A percentile compares a stretch with the other conserved stretches of the same genome.
phyloP scores from a whole-genome alignment of 2,113 vertebrate genomes.

The Eulacestoma nigropectus region DNA sequence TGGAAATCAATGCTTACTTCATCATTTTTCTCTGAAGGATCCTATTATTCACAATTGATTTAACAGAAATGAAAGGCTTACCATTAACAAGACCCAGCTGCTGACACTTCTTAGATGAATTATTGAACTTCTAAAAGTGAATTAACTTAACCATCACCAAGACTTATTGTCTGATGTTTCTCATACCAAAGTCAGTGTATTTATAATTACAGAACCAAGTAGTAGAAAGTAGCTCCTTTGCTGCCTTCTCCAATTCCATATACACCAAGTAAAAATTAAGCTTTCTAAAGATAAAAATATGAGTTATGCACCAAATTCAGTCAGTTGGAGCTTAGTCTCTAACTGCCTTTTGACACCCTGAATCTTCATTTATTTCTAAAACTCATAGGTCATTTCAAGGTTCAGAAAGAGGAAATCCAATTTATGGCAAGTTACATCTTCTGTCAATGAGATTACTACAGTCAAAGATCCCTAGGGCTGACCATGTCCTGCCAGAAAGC shows the following conservation, averaged over 20 bases:
- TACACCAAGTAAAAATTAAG: slow-evolving; percentile 18
- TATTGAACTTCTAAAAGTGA: slow-evolving; percentile 79
- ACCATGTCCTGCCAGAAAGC: neutral
- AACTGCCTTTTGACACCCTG: neutral
- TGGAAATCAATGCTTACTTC: slow-evolving; percentile 83
- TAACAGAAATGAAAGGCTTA: slow-evolving; percentile 80
- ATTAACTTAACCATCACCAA: slow-evolving; percentile 79
- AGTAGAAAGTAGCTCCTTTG: neutral
- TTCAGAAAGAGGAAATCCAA: neutral
- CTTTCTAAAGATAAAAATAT: neutral
- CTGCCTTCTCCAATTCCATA: neutral
- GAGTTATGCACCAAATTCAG: neutral
- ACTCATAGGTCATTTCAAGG: neutral
- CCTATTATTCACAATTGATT: slow-evolving; percentile 85
- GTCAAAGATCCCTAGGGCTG: neutral
- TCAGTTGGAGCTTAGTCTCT: neutral
- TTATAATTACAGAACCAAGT: slow-evolving; percentile 69
- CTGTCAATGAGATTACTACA: neutral
- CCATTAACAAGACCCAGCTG: slow-evolving; percentile 77
- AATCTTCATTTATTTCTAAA: neutral
- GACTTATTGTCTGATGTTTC: slow-evolving; percentile 72
- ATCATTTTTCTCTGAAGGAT: slow-evolving; percentile 80
- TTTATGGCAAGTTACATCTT: neutral
- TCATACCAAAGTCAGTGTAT: slow-evolving; percentile 59
- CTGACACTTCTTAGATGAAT: slow-evolving; percentile 77